A percentile compares a stretch with the other conserved stretches of the same genome.
Conservation (phyloP, 2,113 vertebrate species). For the Tragelaphus buxtoni region DNA sequence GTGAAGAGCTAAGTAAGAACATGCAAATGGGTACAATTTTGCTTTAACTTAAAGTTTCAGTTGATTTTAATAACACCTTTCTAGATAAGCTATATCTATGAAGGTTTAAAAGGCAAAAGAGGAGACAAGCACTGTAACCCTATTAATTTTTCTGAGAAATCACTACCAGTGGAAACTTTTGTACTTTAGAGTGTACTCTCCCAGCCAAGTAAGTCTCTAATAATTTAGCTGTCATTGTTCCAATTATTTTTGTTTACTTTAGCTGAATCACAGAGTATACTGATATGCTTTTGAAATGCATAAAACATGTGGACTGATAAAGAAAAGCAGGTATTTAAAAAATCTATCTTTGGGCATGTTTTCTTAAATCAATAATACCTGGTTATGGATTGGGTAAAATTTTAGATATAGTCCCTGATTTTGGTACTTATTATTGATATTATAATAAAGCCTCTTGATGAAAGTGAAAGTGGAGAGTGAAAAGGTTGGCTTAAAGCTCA, state of each 20-base stretch:
- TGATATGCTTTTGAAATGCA: constrained; percentile 71
- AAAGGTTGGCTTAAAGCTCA: too few relatives aligned
- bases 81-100: constrained; percentile 24
- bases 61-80: constrained; percentile 12
- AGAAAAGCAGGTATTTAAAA: constrained; percentile 48
- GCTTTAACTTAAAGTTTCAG: constrained; percentile 5
- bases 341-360: constrained; percentile 56
- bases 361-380: not conserved
- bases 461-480: too few relatives aligned
- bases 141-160: constrained; percentile 65
- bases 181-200: constrained; percentile 50
- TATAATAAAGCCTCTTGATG: too few relatives aligned
- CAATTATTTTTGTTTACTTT: constrained; percentile 73
- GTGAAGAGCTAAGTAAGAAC: not conserved
- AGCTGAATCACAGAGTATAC: constrained; percentile 64
- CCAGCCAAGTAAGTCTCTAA: constrained; percentile 63
- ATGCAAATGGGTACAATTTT: not conserved
- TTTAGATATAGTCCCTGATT: not conserved
- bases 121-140: constrained; percentile 16
- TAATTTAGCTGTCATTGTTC: constrained; percentile 63
- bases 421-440: not conserved
- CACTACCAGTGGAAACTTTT: not conserved
- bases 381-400: not conserved
- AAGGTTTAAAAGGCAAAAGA: constrained; percentile 22
- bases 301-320: constrained; percentile 63